These are phyloP conservation scores for Bergia puertoricense DNA, from an alignment of 92 coral and sea anemone species.

Conservation along the genomic window DNA sequence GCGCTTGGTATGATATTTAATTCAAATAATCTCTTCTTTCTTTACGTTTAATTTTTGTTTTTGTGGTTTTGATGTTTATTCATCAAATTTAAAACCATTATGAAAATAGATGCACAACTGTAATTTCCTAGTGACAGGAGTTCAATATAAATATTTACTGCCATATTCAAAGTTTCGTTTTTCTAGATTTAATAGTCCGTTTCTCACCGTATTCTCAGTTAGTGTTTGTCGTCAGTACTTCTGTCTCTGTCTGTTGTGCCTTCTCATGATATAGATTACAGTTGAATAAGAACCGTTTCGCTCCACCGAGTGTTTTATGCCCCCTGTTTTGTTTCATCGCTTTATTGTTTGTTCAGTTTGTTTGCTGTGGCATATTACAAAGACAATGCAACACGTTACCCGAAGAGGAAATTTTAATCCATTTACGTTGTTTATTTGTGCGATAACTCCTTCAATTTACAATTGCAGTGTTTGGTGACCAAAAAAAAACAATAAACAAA, in stretches of 20 bases:
- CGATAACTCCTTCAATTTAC: background rate
- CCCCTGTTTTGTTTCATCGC: background rate
- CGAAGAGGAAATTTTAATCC: background rate
- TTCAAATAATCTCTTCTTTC: background rate
- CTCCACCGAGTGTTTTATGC: background rate
- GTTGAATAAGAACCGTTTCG: background rate
- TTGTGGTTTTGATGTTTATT: background rate
- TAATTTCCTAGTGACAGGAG: background rate
- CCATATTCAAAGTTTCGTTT: background rate
- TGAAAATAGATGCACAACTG: background rate
- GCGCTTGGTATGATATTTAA: too few species aligned
- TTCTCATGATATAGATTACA: background rate
- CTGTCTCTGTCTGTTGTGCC: background rate
- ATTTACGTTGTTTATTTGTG: background rate
- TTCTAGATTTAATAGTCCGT: too few species aligned
- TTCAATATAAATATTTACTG: background rate
- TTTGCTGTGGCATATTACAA: background rate
- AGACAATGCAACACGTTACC: background rate
- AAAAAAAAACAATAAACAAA: background rate
- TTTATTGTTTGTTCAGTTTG: background rate
- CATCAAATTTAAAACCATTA: background rate
- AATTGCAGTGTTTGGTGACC: background rate
- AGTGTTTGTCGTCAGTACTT: too few species aligned
- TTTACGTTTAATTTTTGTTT: background rate
- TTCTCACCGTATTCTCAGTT: too few species aligned